A percentile compares a stretch with the other conserved stretches of the same genome.
Conservation (phyloP, 2,888 invertebrate genomes). For the Nephrocerus scutellatus region DNA sequence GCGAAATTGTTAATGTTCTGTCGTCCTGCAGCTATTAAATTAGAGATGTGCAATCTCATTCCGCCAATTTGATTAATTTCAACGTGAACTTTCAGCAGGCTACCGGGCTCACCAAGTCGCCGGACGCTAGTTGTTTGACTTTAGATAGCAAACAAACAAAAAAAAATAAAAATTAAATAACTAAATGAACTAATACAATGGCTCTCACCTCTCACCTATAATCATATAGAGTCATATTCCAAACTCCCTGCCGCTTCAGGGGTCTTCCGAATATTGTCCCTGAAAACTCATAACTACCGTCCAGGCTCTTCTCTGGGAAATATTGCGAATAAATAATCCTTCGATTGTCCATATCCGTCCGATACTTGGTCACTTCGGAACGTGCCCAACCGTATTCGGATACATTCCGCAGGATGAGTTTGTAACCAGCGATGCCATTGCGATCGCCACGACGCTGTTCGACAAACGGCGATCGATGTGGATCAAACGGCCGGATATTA, state of each 20-base stretch:
- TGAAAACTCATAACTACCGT: conserved; percentile 61
- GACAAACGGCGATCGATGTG: conserved; percentile 64
- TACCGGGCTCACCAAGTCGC: conserved; percentile 45
- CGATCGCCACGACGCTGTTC: conserved; percentile 57
- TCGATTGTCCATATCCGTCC: conserved; percentile 59
- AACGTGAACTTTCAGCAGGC: conserved; percentile 57
- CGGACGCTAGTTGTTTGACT: conserved; percentile 50
- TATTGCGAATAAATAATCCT: conserved; percentile 70
- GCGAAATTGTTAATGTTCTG: conserved; percentile 58
- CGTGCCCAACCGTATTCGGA: conserved; percentile 69
- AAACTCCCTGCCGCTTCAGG: conserved; percentile 59
- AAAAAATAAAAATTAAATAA: background rate
- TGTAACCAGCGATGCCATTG: conserved; percentile 60
- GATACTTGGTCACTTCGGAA: conserved; percentile 70
- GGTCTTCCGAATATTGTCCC: conserved; percentile 58
- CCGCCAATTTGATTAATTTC: conserved; percentile 69
- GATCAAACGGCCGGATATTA: conserved; percentile 69
- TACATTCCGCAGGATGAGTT: conserved; percentile 63
- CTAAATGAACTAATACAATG: conserved; percentile 1
- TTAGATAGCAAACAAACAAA: conserved; percentile 15
- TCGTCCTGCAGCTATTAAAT: conserved; percentile 57
- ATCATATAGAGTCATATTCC: conserved; percentile 69
- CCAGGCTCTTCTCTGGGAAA: conserved; percentile 71
- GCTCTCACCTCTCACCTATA: conserved; percentile 42
- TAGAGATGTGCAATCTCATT: conserved; percentile 68